Conservation (phyloP, 2,888 invertebrate genomes). For the Ditula angustiorana region DNA sequence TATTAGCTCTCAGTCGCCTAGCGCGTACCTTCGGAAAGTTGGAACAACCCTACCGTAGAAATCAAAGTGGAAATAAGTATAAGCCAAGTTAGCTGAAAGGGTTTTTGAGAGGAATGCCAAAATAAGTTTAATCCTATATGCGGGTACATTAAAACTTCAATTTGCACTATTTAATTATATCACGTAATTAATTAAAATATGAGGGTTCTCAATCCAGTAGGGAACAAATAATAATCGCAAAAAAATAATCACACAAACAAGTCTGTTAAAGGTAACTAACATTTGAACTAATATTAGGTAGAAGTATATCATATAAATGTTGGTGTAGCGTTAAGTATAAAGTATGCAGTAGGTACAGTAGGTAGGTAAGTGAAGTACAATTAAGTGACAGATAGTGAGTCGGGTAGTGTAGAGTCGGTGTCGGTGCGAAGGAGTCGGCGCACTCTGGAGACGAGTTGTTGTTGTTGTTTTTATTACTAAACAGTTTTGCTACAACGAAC, state of each 20-base stretch:
- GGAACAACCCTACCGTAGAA: slow-evolving; percentile 72
- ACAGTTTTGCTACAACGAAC: slow-evolving; percentile 67
- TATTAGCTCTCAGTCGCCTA: slow-evolving; percentile 86
- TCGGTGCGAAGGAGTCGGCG: slow-evolving; percentile 55
- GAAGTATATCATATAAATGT: slow-evolving; percentile 21
- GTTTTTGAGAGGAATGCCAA: slow-evolving; percentile 9
- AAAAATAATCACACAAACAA: background rate
- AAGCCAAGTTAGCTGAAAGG: slow-evolving; percentile 2
- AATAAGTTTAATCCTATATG: slow-evolving; percentile 5
- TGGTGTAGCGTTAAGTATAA: slow-evolving; percentile 21
- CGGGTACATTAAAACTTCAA: slow-evolving; percentile 3
- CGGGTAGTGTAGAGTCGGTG: slow-evolving; percentile 19
- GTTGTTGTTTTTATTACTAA: slow-evolving; percentile 55
- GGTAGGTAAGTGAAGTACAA: slow-evolving; percentile 14
- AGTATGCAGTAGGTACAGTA: background rate
- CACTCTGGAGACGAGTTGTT: slow-evolving; percentile 65
- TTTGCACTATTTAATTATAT: slow-evolving; percentile 9
- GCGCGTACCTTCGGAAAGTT: slow-evolving; percentile 86
- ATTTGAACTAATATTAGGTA: background rate
- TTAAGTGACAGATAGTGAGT: slow-evolving; percentile 30
- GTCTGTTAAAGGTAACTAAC: slow-evolving; percentile 1
- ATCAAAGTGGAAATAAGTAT: slow-evolving; percentile 22
- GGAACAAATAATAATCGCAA: background rate
- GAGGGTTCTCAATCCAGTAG: slow-evolving; percentile 20
- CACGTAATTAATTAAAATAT: background rate